phyloP scores from a whole-genome alignment of 2,797 vertebrate genomes.

The Mionectes olivaceus region DNA sequence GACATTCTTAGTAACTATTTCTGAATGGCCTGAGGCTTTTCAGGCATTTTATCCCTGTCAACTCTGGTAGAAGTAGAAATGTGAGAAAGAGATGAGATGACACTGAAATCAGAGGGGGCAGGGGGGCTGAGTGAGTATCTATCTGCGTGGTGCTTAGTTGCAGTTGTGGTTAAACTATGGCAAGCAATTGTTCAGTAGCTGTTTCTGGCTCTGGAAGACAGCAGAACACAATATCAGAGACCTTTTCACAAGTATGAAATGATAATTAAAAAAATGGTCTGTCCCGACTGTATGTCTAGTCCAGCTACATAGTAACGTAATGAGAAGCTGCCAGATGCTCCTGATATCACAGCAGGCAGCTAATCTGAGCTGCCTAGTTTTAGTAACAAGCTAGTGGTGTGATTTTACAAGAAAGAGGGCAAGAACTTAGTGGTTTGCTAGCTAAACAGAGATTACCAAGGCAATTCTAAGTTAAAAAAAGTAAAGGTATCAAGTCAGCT shows the following conservation, averaged over 20 bases:
- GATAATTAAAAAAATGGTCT: background rate
- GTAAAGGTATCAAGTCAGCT: fast-evolving
- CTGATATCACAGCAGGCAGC: background rate
- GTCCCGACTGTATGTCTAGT: background rate
- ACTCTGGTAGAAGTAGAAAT: background rate
- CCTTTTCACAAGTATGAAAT: background rate
- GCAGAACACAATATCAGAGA: background rate
- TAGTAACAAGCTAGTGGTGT: background rate
- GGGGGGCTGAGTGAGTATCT: background rate
- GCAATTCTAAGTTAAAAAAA: background rate
- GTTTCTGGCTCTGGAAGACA: background rate
- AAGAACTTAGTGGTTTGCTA: background rate
- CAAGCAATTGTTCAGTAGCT: background rate
- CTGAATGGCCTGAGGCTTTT: background rate
- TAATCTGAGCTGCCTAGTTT: background rate
- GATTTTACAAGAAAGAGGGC: background rate
- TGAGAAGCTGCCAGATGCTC: background rate
- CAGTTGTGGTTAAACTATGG: background rate
- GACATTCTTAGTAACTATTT: background rate
- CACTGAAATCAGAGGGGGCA: background rate
- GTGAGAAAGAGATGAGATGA: background rate
- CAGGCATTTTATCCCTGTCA: background rate
- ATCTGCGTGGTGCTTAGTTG: background rate
- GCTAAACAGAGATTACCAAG: background rate
- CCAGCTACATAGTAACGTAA: background rate